Evolutionary conservation across 2,888 invertebrate genomes (phyloP).

Genomic region (Nezara viridula): DNA sequence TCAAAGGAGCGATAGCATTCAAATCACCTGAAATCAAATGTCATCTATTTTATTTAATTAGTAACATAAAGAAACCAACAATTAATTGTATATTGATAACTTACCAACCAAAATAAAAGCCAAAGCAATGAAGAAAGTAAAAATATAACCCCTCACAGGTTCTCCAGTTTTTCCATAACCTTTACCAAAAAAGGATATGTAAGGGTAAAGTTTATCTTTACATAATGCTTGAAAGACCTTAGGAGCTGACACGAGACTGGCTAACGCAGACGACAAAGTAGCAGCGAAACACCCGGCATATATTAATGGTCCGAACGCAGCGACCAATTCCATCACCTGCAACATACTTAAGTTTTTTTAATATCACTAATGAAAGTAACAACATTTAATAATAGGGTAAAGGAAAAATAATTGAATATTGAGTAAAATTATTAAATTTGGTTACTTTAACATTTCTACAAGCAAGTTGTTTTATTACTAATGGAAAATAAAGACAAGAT

Average conservation of each 20-base stretch:
- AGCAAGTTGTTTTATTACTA: no score
- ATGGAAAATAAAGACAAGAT: no score
- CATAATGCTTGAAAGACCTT: conserved; percentile 95
- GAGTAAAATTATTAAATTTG: no score
- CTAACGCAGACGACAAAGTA: conserved; percentile 94
- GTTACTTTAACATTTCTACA: no score
- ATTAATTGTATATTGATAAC: conserved; percentile 64
- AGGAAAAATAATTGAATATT: not conserved
- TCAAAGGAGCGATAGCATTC: conserved; percentile 90
- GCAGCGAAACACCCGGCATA: conserved; percentile 98
- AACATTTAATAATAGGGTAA: not conserved
- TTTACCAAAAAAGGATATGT: conserved; percentile 80
- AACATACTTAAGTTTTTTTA: conserved; percentile 65
- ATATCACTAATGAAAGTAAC: not conserved
- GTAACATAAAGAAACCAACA: conserved; percentile 59
- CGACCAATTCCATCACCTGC: conserved; percentile 86
- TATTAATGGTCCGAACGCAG: conserved; percentile 90
- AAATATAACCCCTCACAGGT: conserved; percentile 89
- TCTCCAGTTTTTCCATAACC: conserved; percentile 87
- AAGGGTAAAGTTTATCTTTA: conserved; percentile 94
- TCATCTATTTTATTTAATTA: not conserved
- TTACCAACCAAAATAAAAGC: conserved; percentile 89
- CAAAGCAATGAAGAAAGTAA: conserved; percentile 92
- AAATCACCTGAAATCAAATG: conserved; percentile 78
- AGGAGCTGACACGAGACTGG: conserved; percentile 95